Evolutionary conservation across 2,888 invertebrate species (phyloP).

Genomic region (Nephrotoma appendiculata): DNA sequence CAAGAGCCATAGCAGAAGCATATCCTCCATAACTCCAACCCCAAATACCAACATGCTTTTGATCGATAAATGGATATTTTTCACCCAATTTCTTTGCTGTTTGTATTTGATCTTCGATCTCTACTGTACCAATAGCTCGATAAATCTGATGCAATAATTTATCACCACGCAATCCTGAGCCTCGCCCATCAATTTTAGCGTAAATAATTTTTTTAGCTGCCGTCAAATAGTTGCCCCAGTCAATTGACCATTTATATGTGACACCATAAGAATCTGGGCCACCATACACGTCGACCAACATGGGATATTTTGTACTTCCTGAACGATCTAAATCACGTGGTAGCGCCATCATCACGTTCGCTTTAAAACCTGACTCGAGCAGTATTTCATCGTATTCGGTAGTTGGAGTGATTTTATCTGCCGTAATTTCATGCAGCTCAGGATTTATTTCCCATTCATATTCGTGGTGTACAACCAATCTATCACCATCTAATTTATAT

Average conservation of each 20-base stretch:
- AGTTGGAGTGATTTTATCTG: conserved; percentile 39
- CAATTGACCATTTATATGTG: conserved; percentile 60
- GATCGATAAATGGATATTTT: conserved; percentile 49
- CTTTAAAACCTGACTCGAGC: conserved; percentile 46
- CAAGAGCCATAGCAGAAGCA: conserved; percentile 75
- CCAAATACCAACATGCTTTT: conserved; percentile 79
- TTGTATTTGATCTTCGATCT: conserved; percentile 81
- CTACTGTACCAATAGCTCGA: conserved; percentile 70
- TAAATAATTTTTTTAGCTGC: conserved; percentile 74
- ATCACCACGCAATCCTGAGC: conserved; percentile 76
- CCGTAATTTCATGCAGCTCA: conserved; percentile 36
- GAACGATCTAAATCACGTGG: conserved; percentile 55
- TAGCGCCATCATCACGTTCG: conserved; percentile 58
- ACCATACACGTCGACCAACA: conserved; percentile 79
- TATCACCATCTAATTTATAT: conserved; percentile 10
- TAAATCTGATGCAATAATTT: conserved; percentile 69
- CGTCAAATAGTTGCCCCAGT: conserved; percentile 80
- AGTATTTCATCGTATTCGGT: conserved; percentile 45
- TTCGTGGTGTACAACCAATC: conserved; percentile 16
- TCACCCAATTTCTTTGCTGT: conserved; percentile 41
- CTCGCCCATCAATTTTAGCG: conserved; percentile 80
- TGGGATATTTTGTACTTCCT: conserved; percentile 56
- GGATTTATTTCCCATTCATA: conserved; percentile 54
- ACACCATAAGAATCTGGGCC: conserved; percentile 85
- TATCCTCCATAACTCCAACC: conserved; percentile 99